A percentile compares a stretch with the other conserved stretches of the same genome.
Evolutionary conservation across 1,140 invertebrate species (phyloP).

Genomic region (Myzus persicae): DNA sequence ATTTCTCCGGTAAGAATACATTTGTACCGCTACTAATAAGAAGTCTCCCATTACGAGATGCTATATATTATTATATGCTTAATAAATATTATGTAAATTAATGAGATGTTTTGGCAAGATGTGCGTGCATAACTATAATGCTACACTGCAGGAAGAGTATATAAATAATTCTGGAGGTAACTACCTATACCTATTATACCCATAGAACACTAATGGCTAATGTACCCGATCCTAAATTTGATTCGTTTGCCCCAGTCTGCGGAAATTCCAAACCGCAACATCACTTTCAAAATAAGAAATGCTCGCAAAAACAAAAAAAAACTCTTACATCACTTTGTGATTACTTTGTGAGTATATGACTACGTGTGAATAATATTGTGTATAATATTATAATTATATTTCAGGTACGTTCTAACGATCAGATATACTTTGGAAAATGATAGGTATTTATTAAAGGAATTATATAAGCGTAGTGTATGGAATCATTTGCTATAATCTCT

Average conservation of each 20-base stretch:
- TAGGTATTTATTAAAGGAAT: background rate
- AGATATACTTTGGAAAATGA: background rate
- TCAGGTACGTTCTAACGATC: background rate
- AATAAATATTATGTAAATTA: conserved; percentile 17
- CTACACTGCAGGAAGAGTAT: background rate
- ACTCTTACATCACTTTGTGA: background rate
- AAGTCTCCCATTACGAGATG: background rate
- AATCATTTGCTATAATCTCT: background rate
- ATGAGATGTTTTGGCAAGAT: background rate
- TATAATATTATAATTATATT: background rate
- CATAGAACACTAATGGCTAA: background rate
- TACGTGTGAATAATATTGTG: background rate
- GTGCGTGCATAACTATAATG: no score
- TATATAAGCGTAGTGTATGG: background rate
- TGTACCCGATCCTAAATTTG: background rate
- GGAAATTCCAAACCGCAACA: background rate
- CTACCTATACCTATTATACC: background rate
- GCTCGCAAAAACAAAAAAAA: background rate
- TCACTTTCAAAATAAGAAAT: background rate
- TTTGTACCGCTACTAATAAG: background rate
- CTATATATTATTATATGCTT: background rate
- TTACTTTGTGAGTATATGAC: background rate
- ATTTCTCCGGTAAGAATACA: background rate
- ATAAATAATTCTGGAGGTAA: background rate
- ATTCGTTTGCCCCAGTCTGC: background rate